phyloP scores from a whole-genome alignment of 2,888 invertebrate species.

The Idaea biselata region DNA sequence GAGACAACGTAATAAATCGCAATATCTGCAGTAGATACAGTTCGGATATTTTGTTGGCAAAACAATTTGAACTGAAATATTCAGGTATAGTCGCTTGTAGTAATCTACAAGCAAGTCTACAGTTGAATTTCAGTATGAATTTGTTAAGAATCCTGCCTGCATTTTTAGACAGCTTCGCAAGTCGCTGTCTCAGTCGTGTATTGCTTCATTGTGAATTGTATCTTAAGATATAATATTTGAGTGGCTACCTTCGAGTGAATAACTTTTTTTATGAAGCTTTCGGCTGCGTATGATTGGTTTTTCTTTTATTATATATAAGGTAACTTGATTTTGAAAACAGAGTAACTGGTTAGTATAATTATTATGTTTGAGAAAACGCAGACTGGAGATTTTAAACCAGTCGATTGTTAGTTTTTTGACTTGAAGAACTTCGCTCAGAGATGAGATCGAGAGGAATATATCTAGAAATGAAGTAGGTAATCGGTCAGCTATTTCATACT shows the following conservation, averaged over 20 bases:
- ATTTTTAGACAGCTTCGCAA: neutral
- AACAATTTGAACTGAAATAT: too few species aligned
- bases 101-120: too few species aligned
- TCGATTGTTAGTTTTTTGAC: too few species aligned
- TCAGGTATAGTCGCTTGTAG: too few species aligned
- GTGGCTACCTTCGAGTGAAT: conserved; percentile 27
- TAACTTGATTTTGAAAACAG: conserved; percentile 2
- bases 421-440: too few species aligned
- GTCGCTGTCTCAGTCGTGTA: neutral
- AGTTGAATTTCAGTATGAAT: too few species aligned
- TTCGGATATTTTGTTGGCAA: neutral
- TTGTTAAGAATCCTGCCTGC: neutral
- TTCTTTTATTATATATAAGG: conserved; percentile 3
- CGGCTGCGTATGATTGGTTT: conserved; percentile 9
- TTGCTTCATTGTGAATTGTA: neutral
- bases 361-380: conserved; percentile 7
- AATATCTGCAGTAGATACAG: neutral
- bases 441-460: too few species aligned
- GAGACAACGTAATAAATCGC: too few species aligned
- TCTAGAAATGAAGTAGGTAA: too few species aligned
- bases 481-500: too few species aligned
- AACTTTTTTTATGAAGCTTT: conserved; percentile 17
- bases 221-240: conserved; percentile 31
- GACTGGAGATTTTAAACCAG: conserved; percentile 14
- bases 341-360: conserved; percentile 15